Evolutionary conservation across 2,888 invertebrate species (phyloP), one percentile per base, ranked within the genome.

Genomic region (Meghimatium bilineatum): DNA sequence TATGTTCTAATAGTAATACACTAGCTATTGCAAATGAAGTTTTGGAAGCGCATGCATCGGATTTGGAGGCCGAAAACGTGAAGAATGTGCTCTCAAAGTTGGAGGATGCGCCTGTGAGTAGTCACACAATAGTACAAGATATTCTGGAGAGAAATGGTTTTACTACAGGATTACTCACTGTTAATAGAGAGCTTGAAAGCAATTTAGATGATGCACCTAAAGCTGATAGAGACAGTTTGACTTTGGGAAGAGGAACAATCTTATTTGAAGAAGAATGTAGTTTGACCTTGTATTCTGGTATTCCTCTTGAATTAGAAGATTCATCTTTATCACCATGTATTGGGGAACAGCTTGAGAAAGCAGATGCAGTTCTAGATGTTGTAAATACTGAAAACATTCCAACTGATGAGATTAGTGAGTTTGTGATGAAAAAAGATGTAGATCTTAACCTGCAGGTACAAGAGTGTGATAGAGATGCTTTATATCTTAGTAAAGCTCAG

Each of bases 401-500:
- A 38, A 20, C 2, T 63, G 38, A 36, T 36, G 20, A 66, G 34
- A 78, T 10, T 32, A 78, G 20, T 66, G 78, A 44, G n/a, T 6
- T 44, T 14, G 67, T 12, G 1, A 32, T 1, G 10, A 1, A 32
- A 32, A 72, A 29, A n/a, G 32, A 5, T 75, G 67, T 17, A 56
- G 67, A 52, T 29, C 36, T 17, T 32, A 71, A 84, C 60, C 20
- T 38, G 29, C 80, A 76, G 69, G 67, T 36, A 5, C 80, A 76
- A 60, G 84, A 84, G n/a, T 84, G 80, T 80, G 80, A 77, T 60
- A 76, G 60, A 56, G 63, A 66, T 34, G 26, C 34, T 26, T 1
- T 36, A 36, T 8, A 38, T 77, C 36, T 34, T 63, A 38, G 63
- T 36, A 14, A 56, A 23, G 23, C 32, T 75, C 20, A 29, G 1